phyloP scores from a whole-genome alignment of 2,113 vertebrate genomes.

The Melanerpes aurifrons region DNA sequence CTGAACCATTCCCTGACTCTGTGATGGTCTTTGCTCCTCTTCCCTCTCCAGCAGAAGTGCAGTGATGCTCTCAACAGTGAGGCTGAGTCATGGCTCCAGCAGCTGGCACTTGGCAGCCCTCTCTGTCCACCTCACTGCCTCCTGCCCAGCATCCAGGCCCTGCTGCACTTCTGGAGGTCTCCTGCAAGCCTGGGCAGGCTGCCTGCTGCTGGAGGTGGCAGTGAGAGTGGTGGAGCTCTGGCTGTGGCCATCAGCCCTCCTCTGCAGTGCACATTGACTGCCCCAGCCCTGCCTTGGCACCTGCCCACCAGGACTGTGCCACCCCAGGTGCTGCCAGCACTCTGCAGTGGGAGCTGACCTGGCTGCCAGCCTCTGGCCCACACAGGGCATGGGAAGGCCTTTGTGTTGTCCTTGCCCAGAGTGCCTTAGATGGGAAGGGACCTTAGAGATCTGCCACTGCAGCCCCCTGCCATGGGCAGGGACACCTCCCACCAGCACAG shows the following conservation, averaged over 20 bases:
- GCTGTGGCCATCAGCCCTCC: not conserved
- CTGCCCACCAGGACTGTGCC: not conserved
- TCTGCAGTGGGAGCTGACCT: not conserved
- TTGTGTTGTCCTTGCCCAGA: not conserved
- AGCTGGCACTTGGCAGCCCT: not conserved
- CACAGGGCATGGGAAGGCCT: fast-evolving
- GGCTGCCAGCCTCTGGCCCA: not conserved
- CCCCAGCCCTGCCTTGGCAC: not conserved
- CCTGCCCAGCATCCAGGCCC: not conserved
- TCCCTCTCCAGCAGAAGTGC: not conserved
- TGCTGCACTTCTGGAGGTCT: not conserved
- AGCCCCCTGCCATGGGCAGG: no score
- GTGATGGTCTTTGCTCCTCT: not conserved
- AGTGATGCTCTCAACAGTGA: not conserved
- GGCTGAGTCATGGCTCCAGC: not conserved
- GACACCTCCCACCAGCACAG: no score
- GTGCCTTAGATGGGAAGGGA: no score
- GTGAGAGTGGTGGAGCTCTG: not conserved
- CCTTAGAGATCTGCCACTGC: no score
- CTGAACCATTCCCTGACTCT: no score
- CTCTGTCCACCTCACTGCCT: not conserved
- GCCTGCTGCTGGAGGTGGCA: not conserved
- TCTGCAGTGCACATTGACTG: not conserved
- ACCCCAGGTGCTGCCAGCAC: not conserved
- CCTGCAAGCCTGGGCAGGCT: not conserved